Percentiles rank a stretch among this genome's conserved stretches.
Conservation (phyloP, 2,888 invertebrate genomes). For the Carpatolechia fugitivella region DNA sequence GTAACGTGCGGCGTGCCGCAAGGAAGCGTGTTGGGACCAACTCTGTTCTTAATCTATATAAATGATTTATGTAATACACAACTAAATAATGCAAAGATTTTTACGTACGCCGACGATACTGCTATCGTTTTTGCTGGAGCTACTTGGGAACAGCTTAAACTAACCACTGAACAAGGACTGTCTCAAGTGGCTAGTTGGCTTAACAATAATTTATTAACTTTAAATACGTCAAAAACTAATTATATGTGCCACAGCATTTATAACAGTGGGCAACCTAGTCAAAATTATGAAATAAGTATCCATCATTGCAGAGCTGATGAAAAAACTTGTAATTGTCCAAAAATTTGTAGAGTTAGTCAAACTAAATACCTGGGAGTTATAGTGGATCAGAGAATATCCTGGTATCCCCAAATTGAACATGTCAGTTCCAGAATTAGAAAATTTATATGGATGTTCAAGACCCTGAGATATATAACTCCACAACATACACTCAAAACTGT, state of each 20-base stretch:
- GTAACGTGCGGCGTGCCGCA: background rate
- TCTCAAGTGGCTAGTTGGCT: slow-evolving; percentile 12
- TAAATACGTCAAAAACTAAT: slow-evolving; percentile 17
- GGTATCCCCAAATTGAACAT: too few relatives aligned
- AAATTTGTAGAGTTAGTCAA: too few relatives aligned
- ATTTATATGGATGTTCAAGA: too few relatives aligned
- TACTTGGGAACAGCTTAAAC: slow-evolving; percentile 12
- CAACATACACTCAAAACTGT: too few relatives aligned
- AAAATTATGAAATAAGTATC: too few relatives aligned
- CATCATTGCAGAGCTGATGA: too few relatives aligned
- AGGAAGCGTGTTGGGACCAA: background rate
- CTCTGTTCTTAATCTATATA: slow-evolving; percentile 15
- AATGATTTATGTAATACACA: slow-evolving; percentile 13
- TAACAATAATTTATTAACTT: slow-evolving; percentile 16
- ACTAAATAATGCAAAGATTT: slow-evolving; percentile 12
- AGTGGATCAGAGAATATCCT: too few relatives aligned
- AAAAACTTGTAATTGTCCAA: too few relatives aligned
- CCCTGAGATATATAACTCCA: too few relatives aligned
- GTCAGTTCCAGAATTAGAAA: too few relatives aligned
- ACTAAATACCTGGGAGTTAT: too few relatives aligned
- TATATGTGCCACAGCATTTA: background rate
- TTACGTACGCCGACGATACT: slow-evolving; percentile 22
- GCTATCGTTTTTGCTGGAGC: slow-evolving; percentile 13
- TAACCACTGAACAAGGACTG: slow-evolving; percentile 12
- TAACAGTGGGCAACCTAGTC: too few relatives aligned